phyloP scores from a whole-genome alignment of 2,888 invertebrate species.

The Netelia inedita region DNA sequence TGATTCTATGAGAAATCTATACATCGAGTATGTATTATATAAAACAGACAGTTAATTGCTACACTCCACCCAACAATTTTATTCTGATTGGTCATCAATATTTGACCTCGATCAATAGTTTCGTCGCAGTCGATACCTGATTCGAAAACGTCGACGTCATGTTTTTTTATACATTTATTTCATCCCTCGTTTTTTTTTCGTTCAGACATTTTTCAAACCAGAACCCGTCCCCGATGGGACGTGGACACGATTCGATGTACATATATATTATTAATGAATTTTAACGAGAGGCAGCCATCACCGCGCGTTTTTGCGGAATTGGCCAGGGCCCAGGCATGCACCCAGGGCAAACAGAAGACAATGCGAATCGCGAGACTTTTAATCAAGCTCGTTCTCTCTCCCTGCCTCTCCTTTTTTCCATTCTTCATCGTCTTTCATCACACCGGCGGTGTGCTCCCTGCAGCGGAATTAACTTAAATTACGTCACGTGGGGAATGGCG shows the following conservation, averaged over 20 bases:
- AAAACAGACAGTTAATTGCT: conserved; percentile 60
- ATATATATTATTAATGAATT: conserved; percentile 78
- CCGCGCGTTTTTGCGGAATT: conserved; percentile 77
- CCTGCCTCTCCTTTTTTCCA: conserved; percentile 37
- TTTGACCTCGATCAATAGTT: conserved; percentile 65
- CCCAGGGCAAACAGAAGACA: conserved; percentile 83
- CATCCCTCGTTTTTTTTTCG: conserved; percentile 64
- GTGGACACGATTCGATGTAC: conserved; percentile 48
- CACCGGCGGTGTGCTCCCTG: conserved; percentile 75
- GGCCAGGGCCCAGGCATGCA: conserved; percentile 79
- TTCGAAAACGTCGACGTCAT: conserved; percentile 22
- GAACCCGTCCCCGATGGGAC: conserved; percentile 55
- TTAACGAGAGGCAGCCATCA: conserved; percentile 75
- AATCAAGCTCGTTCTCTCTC: conserved; percentile 79
- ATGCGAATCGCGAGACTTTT: conserved; percentile 82
- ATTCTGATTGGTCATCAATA: conserved; percentile 71
- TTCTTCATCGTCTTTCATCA: conserved; percentile 59
- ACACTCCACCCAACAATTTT: conserved; percentile 35
- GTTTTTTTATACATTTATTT: conserved; percentile 36
- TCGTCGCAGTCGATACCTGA: conserved; percentile 35
- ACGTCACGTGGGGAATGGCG: conserved; percentile 79
- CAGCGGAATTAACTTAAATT: conserved; percentile 84
- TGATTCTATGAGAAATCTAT: conserved; percentile 30
- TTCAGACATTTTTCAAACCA: conserved; percentile 62
- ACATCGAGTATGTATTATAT: conserved; percentile 23